Conservation (phyloP, 2,888 invertebrate species). For the Trachelus tabidus region DNA sequence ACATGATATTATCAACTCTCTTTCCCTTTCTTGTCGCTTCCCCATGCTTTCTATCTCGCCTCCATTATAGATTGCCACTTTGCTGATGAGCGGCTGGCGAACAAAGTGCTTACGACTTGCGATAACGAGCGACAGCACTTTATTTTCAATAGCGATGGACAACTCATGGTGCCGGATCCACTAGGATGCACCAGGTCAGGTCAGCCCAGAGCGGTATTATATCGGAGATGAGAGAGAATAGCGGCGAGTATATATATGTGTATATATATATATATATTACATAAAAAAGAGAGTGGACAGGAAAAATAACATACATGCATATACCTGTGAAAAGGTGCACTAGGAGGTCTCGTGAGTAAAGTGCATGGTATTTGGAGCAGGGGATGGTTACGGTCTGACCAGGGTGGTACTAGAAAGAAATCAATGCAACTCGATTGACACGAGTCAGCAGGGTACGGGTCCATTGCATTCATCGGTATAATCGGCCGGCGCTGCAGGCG, state of each 20-base stretch:
- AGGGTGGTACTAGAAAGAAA: neutral
- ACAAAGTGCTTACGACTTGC: neutral
- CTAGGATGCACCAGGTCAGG: neutral
- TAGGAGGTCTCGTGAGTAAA: neutral
- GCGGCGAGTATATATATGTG: neutral
- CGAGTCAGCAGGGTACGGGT: constrained; percentile 7
- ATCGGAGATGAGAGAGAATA: neutral
- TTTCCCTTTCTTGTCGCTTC: neutral
- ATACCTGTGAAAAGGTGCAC: neutral
- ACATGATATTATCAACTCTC: neutral
- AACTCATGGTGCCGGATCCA: neutral
- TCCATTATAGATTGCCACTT: constrained; percentile 30
- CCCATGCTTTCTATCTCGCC: neutral
- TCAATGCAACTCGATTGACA: constrained; percentile 32
- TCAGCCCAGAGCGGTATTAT: neutral
- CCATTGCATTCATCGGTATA: constrained; percentile 22
- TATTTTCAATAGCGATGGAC: neutral
- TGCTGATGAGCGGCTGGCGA: constrained; percentile 14
- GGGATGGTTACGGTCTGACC: neutral
- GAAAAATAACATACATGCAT: neutral
- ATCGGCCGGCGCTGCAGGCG: constrained; percentile 11
- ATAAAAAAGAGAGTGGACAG: neutral
- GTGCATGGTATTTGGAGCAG: neutral
- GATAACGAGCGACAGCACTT: neutral
- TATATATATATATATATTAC: neutral